Evolutionary conservation across 1,140 invertebrate species (phyloP).

Genomic region (Diabrotica undecimpunctata): DNA sequence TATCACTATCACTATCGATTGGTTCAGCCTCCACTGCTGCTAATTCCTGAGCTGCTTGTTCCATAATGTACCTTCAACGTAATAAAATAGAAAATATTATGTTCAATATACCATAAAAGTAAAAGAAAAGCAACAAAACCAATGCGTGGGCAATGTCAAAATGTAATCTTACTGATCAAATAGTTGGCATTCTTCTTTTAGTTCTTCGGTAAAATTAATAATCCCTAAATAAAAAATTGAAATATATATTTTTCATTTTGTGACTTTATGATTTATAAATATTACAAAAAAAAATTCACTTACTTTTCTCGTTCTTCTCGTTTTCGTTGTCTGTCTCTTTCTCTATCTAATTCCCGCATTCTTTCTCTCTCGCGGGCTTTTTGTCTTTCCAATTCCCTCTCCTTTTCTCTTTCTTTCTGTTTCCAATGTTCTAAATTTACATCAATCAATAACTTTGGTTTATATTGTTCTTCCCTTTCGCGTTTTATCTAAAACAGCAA

Average conservation of each 20-base stretch:
- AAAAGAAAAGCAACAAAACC: not conserved
- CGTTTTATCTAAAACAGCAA: constrained; percentile 57
- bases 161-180: not conserved
- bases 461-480: constrained; percentile 79
- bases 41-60: constrained; percentile 53
- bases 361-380: constrained; percentile 49
- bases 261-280: no score
- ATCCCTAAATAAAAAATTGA: not conserved
- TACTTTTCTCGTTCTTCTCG: constrained; percentile 50
- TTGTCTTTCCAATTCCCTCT: constrained; percentile 50
- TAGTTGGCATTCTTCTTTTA: not conserved
- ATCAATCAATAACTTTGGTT: constrained; percentile 73
- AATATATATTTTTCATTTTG: no score
- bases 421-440: constrained; percentile 56
- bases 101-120: not conserved
- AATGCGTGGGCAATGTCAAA: not conserved
- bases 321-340: constrained; percentile 50
- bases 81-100: not conserved
- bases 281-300: not conserved
- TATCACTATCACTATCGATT: constrained; percentile 60
- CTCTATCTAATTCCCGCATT: constrained; percentile 50
- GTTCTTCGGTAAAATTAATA: constrained; percentile 6
- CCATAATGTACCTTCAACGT: constrained; percentile 47
- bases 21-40: constrained; percentile 63
- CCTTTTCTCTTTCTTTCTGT: constrained; percentile 54